Evolutionary conservation across 2,797 vertebrate species (phyloP).

Genomic region (Cygnus olor): DNA sequence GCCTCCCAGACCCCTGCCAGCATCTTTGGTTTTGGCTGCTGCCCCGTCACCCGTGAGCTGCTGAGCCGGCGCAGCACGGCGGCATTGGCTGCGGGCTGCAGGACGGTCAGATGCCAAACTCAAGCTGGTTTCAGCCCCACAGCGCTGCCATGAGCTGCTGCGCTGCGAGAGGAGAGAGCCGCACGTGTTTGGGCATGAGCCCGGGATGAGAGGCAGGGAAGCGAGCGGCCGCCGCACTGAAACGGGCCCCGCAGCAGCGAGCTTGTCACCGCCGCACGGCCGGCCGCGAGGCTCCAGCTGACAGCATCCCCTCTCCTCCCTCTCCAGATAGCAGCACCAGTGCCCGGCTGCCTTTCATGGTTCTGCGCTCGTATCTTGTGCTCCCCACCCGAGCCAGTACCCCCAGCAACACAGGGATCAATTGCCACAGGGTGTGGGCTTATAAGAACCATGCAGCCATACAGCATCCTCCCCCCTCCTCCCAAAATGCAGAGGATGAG

Average conservation of each 20-base stretch:
- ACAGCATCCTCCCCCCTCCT: background rate
- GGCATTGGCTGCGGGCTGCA: background rate
- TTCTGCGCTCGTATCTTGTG: background rate
- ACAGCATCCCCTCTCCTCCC: background rate
- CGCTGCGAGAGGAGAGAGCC: background rate
- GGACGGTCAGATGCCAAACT: background rate
- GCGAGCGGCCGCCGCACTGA: background rate
- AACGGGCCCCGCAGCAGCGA: background rate
- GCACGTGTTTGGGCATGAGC: background rate
- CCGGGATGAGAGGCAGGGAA: background rate
- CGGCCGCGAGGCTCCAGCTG: background rate
- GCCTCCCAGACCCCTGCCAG: background rate
- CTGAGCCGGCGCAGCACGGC: background rate
- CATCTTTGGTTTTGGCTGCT: background rate
- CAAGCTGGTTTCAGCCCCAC: background rate
- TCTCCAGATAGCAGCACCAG: background rate
- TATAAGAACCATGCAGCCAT: fast-evolving
- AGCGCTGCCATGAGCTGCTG: background rate
- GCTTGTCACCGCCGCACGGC: fast-evolving
- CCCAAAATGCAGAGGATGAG: background rate
- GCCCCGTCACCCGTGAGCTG: fast-evolving
- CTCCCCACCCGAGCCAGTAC: background rate
- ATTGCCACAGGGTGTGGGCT: background rate
- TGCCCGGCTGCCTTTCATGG: fast-evolving
- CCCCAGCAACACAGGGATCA: background rate